Evolutionary conservation across 2,113 vertebrate species (phyloP), one percentile per base, ranked within the genome.

Genomic region (Haemorhous mexicanus): DNA sequence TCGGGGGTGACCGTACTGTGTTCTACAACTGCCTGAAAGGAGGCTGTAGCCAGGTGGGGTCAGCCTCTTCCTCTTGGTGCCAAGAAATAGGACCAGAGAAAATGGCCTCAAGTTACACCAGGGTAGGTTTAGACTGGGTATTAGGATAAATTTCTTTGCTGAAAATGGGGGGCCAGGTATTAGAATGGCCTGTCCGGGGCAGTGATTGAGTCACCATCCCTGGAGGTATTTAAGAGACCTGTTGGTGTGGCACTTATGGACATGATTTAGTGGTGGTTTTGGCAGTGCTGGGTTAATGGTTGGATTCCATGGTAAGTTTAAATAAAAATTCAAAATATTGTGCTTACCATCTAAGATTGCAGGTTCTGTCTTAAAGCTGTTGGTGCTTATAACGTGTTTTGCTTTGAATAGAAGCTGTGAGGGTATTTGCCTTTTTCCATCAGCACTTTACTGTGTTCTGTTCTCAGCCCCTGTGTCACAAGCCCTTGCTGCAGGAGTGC

Each of bases 1-100:
- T 84, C 24, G 21, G 19, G 26, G 6, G 16, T 3, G 1, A 47
- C 44, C 10, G 32, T 26, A 9, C 0, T 0, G 0, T 3, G 0
- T 10, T 13, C 10, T 17, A 32, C 35, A 49, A 2, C 7, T 43
- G 6, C 35, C 52, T 67, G 70, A 43, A 24, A 10, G 30, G 43
- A 67, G 13, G 0, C 30, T 50, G 16, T 14, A 35, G 26, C 12
- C 21, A 37, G 62, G 11, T 43, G 20, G 9, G 11, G 6, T 26
- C 1, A 1, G 1, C 9, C 7, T 59, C 22, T 68, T 50, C 11
- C 39, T 53, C 63, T 23, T 4, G 18, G 7, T 39, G 22, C 7
- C 26, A 61, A 77, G 8, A 28, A 33, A 53, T 8, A 33, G 28
- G 22, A 69, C 6, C 5, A 50, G 46, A 69, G 17, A 13, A 69